Conservation (phyloP, 2,888 invertebrate species). For the Drosophila pseudotalamancana region DNA sequence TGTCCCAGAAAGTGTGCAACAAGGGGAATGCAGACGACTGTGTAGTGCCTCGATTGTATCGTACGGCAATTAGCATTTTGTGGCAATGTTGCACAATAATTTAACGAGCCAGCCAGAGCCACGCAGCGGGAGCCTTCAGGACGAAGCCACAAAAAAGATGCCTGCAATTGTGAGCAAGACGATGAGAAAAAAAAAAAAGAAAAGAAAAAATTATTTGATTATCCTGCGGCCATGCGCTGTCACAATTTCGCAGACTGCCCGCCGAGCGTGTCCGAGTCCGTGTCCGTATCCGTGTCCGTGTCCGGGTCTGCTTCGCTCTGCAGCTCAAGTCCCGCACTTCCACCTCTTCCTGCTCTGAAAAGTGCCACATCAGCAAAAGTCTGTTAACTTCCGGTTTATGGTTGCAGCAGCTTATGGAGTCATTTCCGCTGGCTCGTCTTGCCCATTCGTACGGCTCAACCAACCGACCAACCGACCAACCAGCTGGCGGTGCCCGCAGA, state of each 20-base stretch:
- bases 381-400: conserved; percentile 82
- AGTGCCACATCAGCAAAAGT: conserved; percentile 82
- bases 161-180: conserved; percentile 50
- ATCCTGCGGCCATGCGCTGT: conserved; percentile 83
- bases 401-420: conserved; percentile 78
- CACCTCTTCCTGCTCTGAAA: conserved; percentile 40
- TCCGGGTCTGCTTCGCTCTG: conserved; percentile 5
- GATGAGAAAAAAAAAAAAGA: conserved; percentile 17
- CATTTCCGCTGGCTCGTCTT: conserved; percentile 72
- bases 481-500: conserved; percentile 75
- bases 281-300: conserved; percentile 25
- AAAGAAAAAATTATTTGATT: conserved; percentile 80
- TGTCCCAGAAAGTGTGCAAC: not conserved
- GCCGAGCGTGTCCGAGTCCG: conserved; percentile 56
- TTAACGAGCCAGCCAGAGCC: conserved; percentile 57
- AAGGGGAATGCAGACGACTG: conserved; percentile 13
- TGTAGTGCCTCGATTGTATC: conserved; percentile 67
- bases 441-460: conserved; percentile 74
- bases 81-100: conserved; percentile 80
- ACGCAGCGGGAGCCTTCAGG: conserved; percentile 36
- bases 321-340: conserved; percentile 9
- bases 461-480: too few relatives aligned
- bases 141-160: conserved; percentile 43
- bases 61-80: conserved; percentile 79
- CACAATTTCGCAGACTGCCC: conserved; percentile 79